Conservation (phyloP, 1,140 invertebrate species). For the Ostrea denselamellosa region DNA sequence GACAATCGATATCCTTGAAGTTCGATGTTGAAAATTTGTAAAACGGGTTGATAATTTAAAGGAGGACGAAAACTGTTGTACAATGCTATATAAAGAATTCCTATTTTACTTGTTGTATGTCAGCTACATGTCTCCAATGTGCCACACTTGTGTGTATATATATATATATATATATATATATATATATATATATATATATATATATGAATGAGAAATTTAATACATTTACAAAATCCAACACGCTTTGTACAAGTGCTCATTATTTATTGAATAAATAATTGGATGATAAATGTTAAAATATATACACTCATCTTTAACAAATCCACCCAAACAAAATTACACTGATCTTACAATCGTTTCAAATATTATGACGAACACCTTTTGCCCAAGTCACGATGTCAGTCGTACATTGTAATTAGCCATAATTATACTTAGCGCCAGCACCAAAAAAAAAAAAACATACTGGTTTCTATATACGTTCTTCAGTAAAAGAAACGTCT, state of each 20-base stretch:
- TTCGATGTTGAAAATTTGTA: not conserved
- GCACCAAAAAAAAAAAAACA: conserved; percentile 8
- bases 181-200: not conserved
- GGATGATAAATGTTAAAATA: conserved; percentile 2
- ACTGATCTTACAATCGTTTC: not conserved
- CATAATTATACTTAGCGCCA: conserved; percentile 32
- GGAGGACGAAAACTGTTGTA: not conserved
- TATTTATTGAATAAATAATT: conserved; percentile 18
- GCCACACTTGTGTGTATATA: not conserved
- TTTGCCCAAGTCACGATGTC: not conserved
- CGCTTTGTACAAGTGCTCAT: not conserved
- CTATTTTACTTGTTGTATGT: not conserved
- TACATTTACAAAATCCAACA: not conserved
- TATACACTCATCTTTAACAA: not conserved
- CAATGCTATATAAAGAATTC: not conserved
- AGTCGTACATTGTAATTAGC: conserved; percentile 20
- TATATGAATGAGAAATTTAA: not conserved
- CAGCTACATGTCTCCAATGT: not conserved
- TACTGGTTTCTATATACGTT: not conserved
- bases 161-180: not conserved
- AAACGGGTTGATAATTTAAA: not conserved
- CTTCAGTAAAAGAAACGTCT: not conserved
- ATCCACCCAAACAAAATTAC: no score
- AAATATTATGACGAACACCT: not conserved
- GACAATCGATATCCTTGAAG: not conserved